These are phyloP conservation scores for Ischnura elegans DNA, from an alignment of 2,888 invertebrate species.

Conservation along the genomic window DNA sequence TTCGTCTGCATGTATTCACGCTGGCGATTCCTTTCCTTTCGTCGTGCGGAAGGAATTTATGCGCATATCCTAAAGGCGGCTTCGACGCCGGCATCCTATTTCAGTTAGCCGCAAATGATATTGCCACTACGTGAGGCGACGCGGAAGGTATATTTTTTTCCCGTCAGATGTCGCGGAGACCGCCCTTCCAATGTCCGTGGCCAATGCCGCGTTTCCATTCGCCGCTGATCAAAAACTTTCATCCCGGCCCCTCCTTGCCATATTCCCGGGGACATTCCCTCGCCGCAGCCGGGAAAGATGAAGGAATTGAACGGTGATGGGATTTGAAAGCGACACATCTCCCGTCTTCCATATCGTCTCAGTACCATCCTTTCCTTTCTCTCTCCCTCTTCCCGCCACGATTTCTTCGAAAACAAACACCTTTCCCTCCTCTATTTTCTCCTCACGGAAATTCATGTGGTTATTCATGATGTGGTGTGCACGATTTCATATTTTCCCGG, in stretches of 20 bases:
- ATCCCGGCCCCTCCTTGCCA: neutral
- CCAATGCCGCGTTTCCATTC: neutral
- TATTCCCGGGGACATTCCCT: neutral
- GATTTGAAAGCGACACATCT: constrained; percentile 32
- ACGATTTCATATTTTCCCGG: too few relatives aligned
- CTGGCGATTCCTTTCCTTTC: neutral
- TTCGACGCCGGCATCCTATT: neutral
- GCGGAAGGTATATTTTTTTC: neutral
- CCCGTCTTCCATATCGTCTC: neutral
- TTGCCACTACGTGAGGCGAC: neutral
- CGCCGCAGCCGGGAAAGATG: neutral
- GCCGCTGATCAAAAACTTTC: neutral
- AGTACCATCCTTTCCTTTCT: neutral
- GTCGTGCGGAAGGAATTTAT: neutral
- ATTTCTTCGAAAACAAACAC: neutral
- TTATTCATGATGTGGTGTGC: too few relatives aligned
- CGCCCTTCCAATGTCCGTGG: neutral
- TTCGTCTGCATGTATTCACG: neutral
- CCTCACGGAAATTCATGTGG: too few relatives aligned
- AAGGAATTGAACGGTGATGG: constrained; percentile 49
- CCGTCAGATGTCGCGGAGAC: neutral
- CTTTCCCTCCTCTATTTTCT: too few relatives aligned
- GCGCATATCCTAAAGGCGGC: neutral
- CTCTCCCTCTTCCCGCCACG: neutral
- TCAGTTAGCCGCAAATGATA: constrained; percentile 11